Evolutionary conservation across 2,113 vertebrate genomes (phyloP).

Genomic region (Rhombomys opimus): DNA sequence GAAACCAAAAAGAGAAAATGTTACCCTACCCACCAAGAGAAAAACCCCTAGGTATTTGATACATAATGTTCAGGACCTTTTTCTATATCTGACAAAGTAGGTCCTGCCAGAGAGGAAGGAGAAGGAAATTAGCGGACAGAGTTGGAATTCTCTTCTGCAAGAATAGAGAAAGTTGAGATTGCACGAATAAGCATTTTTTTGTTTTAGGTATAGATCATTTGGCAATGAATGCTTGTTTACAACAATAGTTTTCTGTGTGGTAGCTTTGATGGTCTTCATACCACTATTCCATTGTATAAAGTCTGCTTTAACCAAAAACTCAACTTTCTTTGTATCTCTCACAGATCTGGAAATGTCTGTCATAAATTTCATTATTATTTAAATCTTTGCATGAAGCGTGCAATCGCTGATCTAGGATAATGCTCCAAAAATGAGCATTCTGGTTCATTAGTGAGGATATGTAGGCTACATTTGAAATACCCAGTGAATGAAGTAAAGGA

Average conservation of each 20-base stretch:
- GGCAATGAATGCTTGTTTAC: background rate
- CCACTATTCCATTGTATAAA: background rate
- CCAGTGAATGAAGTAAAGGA: background rate
- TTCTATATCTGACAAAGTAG: background rate
- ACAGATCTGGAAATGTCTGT: background rate
- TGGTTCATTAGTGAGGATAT: background rate
- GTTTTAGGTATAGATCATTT: background rate
- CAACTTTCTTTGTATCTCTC: background rate
- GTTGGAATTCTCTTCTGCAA: background rate
- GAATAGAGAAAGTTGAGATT: background rate
- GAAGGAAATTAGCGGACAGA: background rate
- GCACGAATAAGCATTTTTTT: background rate
- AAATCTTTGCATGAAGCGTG: background rate
- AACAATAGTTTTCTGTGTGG: background rate
- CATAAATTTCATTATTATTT: background rate
- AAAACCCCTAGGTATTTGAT: background rate
- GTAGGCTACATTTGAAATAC: background rate
- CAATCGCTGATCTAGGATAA: background rate
- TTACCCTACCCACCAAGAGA: background rate
- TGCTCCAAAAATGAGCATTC: background rate
- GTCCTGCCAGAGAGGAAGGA: background rate
- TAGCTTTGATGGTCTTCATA: too few species aligned
- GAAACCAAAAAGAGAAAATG: constrained; percentile 9
- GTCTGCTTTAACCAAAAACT: background rate
- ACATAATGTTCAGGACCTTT: background rate